Conservation (phyloP, 2,113 vertebrate genomes). For the Urocynchramus pylzowi region DNA sequence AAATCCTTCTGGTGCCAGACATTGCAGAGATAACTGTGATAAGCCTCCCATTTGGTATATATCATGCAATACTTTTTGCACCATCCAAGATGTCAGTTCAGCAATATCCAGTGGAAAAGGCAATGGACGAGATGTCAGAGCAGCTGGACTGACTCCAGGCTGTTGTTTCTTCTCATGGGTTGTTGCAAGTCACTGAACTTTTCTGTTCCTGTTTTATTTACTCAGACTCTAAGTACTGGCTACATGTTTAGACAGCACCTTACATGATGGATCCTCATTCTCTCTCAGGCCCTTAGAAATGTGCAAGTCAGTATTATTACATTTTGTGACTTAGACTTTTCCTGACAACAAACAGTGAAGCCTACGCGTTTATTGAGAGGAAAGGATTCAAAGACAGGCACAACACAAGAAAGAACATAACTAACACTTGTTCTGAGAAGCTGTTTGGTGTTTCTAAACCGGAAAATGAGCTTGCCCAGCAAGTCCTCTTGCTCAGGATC, state of each 20-base stretch:
- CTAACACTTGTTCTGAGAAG: not conserved
- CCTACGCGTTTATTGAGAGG: not conserved
- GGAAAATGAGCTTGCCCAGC: not conserved
- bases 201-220: not conserved
- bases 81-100: not conserved
- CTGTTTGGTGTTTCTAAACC: not conserved
- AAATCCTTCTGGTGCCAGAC: slow-evolving; percentile 4
- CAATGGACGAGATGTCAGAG: not conserved
- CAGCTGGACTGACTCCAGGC: not conserved
- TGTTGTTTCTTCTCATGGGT: not conserved
- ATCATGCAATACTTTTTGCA: not conserved
- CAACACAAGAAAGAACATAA: not conserved
- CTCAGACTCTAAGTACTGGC: not conserved
- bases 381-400: not conserved
- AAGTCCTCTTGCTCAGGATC: not conserved
- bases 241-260: not conserved
- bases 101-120: not conserved
- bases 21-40: not conserved
- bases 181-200: not conserved
- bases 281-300: not conserved
- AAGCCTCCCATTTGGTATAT: not conserved
- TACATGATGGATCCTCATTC: not conserved
- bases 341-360: not conserved
- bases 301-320: not conserved
- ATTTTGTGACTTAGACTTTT: not conserved